Evolutionary conservation across 1,140 invertebrate genomes (phyloP).

Genomic region (Drosophila orosa): DNA sequence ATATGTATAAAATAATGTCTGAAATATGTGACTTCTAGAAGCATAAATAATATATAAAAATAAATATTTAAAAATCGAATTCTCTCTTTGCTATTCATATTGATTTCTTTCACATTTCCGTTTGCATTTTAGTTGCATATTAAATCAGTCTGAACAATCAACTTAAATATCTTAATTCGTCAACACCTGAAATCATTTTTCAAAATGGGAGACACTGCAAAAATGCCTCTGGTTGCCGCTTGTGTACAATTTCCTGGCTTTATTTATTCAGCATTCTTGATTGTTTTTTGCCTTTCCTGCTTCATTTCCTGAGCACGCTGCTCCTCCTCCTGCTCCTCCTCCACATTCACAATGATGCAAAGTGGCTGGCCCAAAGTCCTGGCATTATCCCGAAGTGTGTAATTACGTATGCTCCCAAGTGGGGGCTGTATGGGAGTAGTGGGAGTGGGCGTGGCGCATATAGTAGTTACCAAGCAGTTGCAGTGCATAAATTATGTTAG

Average conservation of each 20-base stretch:
- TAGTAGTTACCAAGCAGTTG: conserved; percentile 27
- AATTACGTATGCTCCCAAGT: conserved; percentile 65
- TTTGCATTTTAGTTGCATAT: conserved; percentile 7
- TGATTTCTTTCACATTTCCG: background rate
- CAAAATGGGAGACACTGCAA: conserved; percentile 12
- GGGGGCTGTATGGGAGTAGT: background rate
- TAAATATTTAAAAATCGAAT: background rate
- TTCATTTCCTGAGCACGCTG: conserved; percentile 30
- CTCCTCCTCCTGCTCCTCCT: background rate
- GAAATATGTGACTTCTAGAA: background rate
- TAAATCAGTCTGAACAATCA: background rate
- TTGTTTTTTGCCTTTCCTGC: conserved; percentile 51
- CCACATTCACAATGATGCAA: conserved; percentile 39
- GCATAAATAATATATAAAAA: background rate
- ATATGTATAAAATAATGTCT: background rate
- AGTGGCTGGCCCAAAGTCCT: conserved; percentile 55
- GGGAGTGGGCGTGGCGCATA: conserved; percentile 30
- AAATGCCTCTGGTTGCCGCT: conserved; percentile 17
- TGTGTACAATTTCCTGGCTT: conserved; percentile 24
- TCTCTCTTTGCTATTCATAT: too few relatives aligned
- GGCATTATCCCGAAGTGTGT: conserved; percentile 62
- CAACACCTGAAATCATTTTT: conserved; percentile 14
- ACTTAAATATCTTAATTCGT: conserved; percentile 3
- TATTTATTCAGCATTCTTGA: conserved; percentile 43
- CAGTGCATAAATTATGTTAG: conserved; percentile 79